A percentile compares a stretch with the other conserved stretches of the same genome.
Conservation (phyloP, 2,888 invertebrate genomes). For the Crocallis elinguaria region DNA sequence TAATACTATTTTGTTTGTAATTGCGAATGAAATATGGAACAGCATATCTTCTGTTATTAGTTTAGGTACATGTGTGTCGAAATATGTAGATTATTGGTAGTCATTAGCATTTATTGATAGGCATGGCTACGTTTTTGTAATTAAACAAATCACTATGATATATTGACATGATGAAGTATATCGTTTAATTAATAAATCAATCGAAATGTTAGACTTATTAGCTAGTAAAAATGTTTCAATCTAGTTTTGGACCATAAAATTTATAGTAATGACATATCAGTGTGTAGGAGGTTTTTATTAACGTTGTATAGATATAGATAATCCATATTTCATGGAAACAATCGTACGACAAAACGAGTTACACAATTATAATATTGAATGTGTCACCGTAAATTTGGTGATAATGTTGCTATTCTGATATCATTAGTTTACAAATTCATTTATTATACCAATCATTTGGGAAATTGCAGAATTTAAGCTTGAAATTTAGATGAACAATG, state of each 20-base stretch:
- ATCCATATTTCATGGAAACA: slow-evolving; percentile 29
- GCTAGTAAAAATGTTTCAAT: slow-evolving; percentile 11
- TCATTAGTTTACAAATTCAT: slow-evolving; percentile 15
- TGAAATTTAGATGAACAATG: neutral
- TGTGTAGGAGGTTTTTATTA: slow-evolving; percentile 38
- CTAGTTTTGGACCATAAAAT: slow-evolving; percentile 19
- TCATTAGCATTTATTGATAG: slow-evolving; percentile 21
- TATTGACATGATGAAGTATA: slow-evolving; percentile 5
- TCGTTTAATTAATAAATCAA: slow-evolving; percentile 17
- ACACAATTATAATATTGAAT: slow-evolving; percentile 18
- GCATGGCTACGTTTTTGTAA: slow-evolving; percentile 8
- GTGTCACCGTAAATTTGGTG: slow-evolving; percentile 20
- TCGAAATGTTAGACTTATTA: slow-evolving; percentile 7
- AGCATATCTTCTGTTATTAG: slow-evolving; percentile 7
- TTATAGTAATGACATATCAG: slow-evolving; percentile 26
- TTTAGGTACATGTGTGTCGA: slow-evolving; percentile 11
- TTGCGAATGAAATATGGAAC: slow-evolving; percentile 20
- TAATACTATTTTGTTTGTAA: slow-evolving; percentile 15
- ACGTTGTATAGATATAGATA: slow-evolving; percentile 17
- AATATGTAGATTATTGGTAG: slow-evolving; percentile 13
- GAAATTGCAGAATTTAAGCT: neutral
- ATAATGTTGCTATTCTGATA: slow-evolving; percentile 20
- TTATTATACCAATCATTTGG: slow-evolving; percentile 10
- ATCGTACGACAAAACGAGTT: slow-evolving; percentile 28
- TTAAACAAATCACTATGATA: slow-evolving; percentile 12